Base-by-base conservation (phyloP, 2,797 vertebrate genomes). In the Lophius americanus region DNA sequence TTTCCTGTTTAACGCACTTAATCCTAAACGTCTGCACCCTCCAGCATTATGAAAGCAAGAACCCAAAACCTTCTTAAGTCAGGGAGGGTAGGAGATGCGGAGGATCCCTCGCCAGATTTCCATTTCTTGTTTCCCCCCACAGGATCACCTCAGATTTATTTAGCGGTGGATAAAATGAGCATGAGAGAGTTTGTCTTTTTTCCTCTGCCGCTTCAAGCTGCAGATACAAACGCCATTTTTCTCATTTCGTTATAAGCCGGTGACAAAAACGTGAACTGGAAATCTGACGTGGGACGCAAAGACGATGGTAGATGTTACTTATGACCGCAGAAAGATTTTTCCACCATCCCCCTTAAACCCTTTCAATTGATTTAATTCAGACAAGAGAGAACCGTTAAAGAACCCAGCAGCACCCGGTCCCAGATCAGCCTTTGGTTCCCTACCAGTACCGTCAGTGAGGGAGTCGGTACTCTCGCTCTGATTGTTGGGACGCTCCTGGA, bases 401-500 rank as follows among this genome's bases (percentile, higher is more conserved):
- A 51, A 74, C 54, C 67, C 57, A 63, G 49, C 23, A 70, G 47
- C 36, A 63, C 68, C 78, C 68, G 46, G 57, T 41, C 49, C 54
- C 5, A 60, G 54, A 67, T 0, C 12, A 23, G 9, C 5, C 23
- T 0, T 3, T 43, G 23, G 60, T 49, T 64, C 55, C 0, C 56
- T 75, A 50, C 50, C 32, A 67, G 71, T 84, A 86, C 81, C 87
- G 74, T 88, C 67, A 43, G 58, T 5, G 33, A 38, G 60, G 1
- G 32, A 79, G 53, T 83, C 78, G 47, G 72, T 93, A 94, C 94
- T 90, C 91, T 92, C 60, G 49, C 64, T 74, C 69, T 65, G 80
- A 79, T 77, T 90, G 87, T 90, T 85, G 89, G 82, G 88, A 80
- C 81, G 83, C 86, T 94, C 92, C 91, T 92, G 93, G 73, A 92